Conservation (phyloP, 2,888 invertebrate genomes). For the Chalcis sispes region DNA sequence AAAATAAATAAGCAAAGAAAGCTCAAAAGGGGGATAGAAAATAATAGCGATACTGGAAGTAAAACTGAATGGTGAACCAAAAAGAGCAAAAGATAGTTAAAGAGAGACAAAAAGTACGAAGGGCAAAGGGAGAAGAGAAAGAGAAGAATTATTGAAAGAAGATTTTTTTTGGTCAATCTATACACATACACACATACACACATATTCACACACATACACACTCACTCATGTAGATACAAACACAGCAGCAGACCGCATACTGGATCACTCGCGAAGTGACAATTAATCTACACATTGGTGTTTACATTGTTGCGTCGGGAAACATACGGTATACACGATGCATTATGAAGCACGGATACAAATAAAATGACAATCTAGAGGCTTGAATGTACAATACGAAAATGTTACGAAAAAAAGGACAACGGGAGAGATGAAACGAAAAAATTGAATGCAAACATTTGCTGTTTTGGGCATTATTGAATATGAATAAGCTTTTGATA, state of each 20-base stretch:
- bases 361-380: conserved; percentile 2
- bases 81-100: not conserved
- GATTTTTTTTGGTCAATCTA: not conserved
- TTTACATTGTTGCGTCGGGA: conserved; percentile 20
- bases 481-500: no score
- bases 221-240: no score
- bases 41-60: not conserved
- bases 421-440: not conserved
- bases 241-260: no score
- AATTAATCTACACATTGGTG: conserved; percentile 34
- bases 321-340: not conserved
- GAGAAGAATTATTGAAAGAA: not conserved
- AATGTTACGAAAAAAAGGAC: not conserved
- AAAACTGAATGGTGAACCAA: no score
- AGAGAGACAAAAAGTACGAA: not conserved
- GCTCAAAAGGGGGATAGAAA: no score
- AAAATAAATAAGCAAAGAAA: no score
- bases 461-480: no score
- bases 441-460: no score
- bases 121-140: not conserved
- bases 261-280: conserved; percentile 24
- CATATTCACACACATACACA: not conserved
- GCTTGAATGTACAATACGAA: conserved; percentile 23
- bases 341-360: not conserved
- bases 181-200: no score